Conservation (phyloP, 53 echinoderm and acorn worm genomes). For the Arbacia lixula region DNA sequence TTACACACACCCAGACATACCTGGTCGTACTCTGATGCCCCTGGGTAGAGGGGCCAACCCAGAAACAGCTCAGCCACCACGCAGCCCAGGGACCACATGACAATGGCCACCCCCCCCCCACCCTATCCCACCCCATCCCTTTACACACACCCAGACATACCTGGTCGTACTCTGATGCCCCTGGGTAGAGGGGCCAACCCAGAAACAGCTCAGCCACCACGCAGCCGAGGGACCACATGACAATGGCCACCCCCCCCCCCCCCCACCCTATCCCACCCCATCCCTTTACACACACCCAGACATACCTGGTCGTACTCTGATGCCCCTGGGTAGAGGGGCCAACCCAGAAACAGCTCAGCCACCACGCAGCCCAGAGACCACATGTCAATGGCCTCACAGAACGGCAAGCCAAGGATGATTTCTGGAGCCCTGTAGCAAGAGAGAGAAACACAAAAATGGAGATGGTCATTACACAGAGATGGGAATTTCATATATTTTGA, state of each 20-base stretch:
- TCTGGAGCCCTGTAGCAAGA: conserved; percentile 84
- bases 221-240: conserved; percentile 99
- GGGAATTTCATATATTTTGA: no score
- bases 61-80: conserved; percentile 96
- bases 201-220: conserved; percentile 96
- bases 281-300: no score
- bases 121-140: conserved; percentile 40
- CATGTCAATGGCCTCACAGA: conserved; percentile 99
- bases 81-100: conserved; percentile 99
- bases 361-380: conserved; percentile 99
- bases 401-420: conserved; percentile 93
- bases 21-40: conserved; percentile 99
- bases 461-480: no score
- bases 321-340: conserved; percentile 99
- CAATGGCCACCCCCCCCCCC: conserved; percentile 98
- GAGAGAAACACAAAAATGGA: background rate
- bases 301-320: conserved; percentile 99
- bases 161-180: conserved; percentile 99
- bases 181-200: conserved; percentile 98
- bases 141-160: no score
- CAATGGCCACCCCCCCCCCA: conserved; percentile 99
- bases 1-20: conserved; percentile 54
- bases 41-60: conserved; percentile 98
- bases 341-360: conserved; percentile 95
- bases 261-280: no score